Evolutionary conservation across 1,140 invertebrate species (phyloP), one percentile per base, ranked within the genome.

Genomic region (Chionoecetes opilio): DNA sequence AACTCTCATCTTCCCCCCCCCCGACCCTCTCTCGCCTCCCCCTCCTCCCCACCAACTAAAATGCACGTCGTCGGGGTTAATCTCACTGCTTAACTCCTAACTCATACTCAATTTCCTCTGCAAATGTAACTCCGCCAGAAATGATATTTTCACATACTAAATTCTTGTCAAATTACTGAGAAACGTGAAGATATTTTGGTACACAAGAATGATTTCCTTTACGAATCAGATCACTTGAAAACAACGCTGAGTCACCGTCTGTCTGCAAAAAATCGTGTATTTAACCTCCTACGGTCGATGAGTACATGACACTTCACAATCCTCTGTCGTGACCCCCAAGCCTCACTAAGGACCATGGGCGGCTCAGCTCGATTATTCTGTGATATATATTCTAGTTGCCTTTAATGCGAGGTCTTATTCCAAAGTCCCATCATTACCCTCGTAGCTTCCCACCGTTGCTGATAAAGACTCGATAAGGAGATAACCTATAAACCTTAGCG

Each of bases 201-300:
- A 17, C 63, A n/a, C n/a, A n/a, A 75, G 11, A 75, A 75, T 21
- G 0, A 17, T 75, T n/a, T 75, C n/a, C 21, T 75, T 75, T n/a
- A n/a, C n/a, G 63, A 75, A n/a, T 75, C 63, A 17, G 63, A n/a
- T n/a, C 0, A 53, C 46, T 53, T 9, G 46, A 53, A 53, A 11
- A 75, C 63, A 75, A 75, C 63, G 63, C 63, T 75, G 63, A 75
- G 21, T 75, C 63, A 75, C 63, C 63, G n/a, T 75, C 63, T n/a
- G n/a, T n/a, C 63, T 75, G 21, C 21, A 75, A 11, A 75, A 75
- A 75, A n/a, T n/a, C 63, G 21, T n/a, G 63, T 75, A n/a, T 75
- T 75, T 26, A 75, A 5, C 21, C n/a, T 75, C 21, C 63, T 26
- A 5, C 0, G 2, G 63, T n/a, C 63, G 63, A 17, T n/a, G 63